Conservation (phyloP, 2,113 vertebrate genomes). For the Elachura formosa region DNA sequence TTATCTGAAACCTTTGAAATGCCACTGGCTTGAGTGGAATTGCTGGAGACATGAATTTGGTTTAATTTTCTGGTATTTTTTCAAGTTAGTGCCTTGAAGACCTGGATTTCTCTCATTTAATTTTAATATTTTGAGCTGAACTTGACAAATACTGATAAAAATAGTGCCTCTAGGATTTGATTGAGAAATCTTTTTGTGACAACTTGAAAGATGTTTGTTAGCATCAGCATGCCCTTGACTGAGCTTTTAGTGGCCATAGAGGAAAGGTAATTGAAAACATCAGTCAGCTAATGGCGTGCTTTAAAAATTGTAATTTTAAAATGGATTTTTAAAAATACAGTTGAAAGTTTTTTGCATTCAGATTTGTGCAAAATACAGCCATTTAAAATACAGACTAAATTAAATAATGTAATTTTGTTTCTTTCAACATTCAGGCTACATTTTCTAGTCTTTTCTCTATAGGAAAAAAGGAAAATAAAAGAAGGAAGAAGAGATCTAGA, state of each 20-base stretch:
- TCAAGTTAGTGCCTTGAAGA: conserved; percentile 37
- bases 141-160: conserved; percentile 50
- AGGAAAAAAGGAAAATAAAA: neutral
- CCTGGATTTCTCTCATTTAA: conserved; percentile 10
- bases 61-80: conserved; percentile 58
- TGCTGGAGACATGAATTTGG: conserved; percentile 25
- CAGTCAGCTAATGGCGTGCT: neutral
- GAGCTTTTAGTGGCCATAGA: conserved; percentile 6
- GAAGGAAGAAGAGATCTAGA: neutral
- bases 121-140: conserved; percentile 49
- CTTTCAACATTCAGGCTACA: neutral
- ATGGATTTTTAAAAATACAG: neutral
- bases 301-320: neutral
- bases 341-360: neutral
- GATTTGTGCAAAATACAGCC: neutral
- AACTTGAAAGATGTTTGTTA: conserved; percentile 3
- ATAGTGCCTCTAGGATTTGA: neutral
- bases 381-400: neutral
- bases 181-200: conserved; percentile 11
- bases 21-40: neutral
- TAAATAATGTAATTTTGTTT: neutral
- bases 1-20: conserved; percentile 53
- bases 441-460: neutral
- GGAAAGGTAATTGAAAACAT: conserved; percentile 31
- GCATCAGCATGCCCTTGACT: neutral